Evolutionary conservation across 2,113 vertebrate genomes (phyloP).

Genomic region (Ctenomys sociabilis): DNA sequence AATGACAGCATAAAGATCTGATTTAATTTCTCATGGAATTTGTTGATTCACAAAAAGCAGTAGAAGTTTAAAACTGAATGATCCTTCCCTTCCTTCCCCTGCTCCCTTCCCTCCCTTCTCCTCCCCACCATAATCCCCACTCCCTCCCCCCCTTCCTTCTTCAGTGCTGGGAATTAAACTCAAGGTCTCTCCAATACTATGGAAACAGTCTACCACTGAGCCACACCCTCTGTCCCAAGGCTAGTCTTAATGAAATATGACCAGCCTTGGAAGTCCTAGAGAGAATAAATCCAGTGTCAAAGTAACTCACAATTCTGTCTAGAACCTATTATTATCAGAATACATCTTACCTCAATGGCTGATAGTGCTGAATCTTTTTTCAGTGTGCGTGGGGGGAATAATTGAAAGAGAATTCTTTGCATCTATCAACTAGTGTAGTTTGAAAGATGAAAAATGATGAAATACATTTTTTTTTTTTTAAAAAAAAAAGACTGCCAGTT

Average conservation of each 20-base stretch:
- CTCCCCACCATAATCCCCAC: neutral
- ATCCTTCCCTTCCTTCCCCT: neutral
- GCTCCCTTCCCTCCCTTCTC: neutral
- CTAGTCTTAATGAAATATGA: slow-evolving; percentile 19
- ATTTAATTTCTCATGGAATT: slow-evolving; percentile 43
- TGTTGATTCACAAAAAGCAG: neutral
- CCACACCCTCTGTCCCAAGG: neutral
- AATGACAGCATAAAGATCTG: neutral
- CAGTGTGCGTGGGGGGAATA: neutral
- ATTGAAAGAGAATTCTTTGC: slow-evolving; percentile 49
- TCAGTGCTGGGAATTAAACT: neutral
- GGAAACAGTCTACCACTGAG: neutral
- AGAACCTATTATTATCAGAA: neutral
- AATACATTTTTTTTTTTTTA: too few species aligned
- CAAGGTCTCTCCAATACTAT: neutral
- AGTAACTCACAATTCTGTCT: slow-evolving; percentile 14
- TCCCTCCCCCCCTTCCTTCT: neutral
- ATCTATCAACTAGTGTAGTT: neutral
- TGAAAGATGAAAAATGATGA: slow-evolving; percentile 17
- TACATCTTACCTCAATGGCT: neutral
- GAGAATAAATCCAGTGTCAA: neutral
- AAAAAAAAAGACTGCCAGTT: neutral
- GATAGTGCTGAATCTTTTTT: neutral
- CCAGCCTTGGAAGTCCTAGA: neutral
- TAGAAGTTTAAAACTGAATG: neutral